Percentiles rank a stretch among this genome's conserved stretches.
phyloP scores from a whole-genome alignment of 2,797 vertebrate species.

The Remorina albescens region DNA sequence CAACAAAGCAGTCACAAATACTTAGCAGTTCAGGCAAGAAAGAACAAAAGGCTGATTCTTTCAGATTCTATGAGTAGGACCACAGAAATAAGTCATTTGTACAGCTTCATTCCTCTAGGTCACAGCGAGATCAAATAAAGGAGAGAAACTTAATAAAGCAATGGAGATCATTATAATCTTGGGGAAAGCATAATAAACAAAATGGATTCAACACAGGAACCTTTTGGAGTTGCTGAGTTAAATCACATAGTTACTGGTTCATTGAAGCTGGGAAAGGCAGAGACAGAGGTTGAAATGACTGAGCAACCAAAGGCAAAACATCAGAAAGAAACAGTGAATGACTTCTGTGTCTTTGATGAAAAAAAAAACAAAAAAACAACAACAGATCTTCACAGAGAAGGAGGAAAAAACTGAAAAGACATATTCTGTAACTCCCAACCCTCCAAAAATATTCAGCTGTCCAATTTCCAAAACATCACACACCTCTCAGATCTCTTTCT shows the following conservation, averaged over 20 bases:
- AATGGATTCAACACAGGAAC: constrained; percentile 19
- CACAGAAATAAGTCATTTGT: constrained; percentile 34
- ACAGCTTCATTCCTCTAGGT: constrained; percentile 32
- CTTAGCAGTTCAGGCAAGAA: constrained; percentile 6
- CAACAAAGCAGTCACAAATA: constrained; percentile 28
- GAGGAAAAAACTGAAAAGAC: background rate
- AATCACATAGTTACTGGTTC: constrained; percentile 53
- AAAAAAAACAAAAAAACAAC: constrained; percentile 18
- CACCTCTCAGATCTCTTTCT: constrained; percentile 36
- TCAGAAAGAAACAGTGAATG: constrained; percentile 32
- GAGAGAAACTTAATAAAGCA: constrained; percentile 52
- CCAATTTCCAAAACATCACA: constrained; percentile 38
- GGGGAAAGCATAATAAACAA: constrained; percentile 36
- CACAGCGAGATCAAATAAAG: constrained; percentile 51
- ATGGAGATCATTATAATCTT: constrained; percentile 53
- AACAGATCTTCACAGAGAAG: constrained; percentile 36
- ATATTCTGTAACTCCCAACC: background rate
- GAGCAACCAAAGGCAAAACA: constrained; percentile 45
- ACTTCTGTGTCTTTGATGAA: constrained; percentile 17
- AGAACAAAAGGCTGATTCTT: constrained; percentile 12
- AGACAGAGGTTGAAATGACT: constrained; percentile 31
- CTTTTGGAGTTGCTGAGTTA: constrained; percentile 42
- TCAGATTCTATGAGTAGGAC: constrained; percentile 16
- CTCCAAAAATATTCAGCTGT: constrained; percentile 34
- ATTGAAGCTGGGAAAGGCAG: constrained; percentile 25